Conservation (phyloP, 1,140 invertebrate species). For the Phymorhynchus buccinoides region DNA sequence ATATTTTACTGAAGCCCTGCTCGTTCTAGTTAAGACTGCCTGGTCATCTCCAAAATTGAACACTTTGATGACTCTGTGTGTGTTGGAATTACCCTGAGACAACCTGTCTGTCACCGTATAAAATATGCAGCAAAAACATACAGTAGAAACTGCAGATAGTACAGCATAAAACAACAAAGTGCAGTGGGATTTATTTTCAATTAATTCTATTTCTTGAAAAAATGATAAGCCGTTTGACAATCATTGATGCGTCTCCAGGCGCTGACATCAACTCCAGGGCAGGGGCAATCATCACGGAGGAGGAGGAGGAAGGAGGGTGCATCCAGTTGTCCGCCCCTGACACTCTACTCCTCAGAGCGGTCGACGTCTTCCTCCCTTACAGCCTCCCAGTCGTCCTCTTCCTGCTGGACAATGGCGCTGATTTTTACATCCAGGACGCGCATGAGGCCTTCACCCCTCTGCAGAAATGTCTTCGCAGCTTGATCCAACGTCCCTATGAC, state of each 20-base stretch:
- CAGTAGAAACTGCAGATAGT: too few relatives aligned
- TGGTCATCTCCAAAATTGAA: too few relatives aligned
- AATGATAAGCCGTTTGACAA: not conserved
- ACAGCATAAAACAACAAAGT: too few relatives aligned
- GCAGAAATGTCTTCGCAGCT: not conserved
- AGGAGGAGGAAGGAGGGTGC: not conserved
- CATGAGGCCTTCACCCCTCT: not conserved
- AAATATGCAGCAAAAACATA: too few relatives aligned
- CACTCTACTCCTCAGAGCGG: not conserved
- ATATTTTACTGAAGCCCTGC: too few relatives aligned
- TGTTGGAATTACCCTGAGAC: too few relatives aligned
- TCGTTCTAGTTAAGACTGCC: too few relatives aligned
- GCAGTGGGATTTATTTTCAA: too few relatives aligned
- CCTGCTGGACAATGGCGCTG: not conserved
- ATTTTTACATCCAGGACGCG: not conserved
- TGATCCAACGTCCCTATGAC: not conserved
- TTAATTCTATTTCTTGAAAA: not conserved
- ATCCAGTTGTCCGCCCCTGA: not conserved
- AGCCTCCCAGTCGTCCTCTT: not conserved
- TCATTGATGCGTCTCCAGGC: not conserved
- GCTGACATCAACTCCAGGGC: slow-evolving; percentile 5
- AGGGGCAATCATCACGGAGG: not conserved
- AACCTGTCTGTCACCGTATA: too few relatives aligned
- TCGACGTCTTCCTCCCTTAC: not conserved
- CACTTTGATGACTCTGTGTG: too few relatives aligned